These are phyloP conservation scores for Halictus ligatus DNA, from an alignment of 2,888 invertebrate genomes.

Conservation along the genomic window DNA sequence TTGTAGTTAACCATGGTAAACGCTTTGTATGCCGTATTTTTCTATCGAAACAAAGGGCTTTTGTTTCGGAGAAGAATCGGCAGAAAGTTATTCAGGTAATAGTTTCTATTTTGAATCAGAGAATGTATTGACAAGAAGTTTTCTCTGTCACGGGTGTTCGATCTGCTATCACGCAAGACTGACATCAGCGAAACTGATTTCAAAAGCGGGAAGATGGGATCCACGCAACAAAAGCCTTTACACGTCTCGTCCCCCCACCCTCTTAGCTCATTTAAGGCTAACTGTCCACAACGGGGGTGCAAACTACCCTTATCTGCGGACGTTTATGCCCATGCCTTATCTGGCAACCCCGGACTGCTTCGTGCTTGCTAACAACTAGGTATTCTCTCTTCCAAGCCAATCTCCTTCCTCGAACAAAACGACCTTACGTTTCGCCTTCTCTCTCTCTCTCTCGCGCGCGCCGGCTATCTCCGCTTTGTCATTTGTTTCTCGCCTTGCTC, in stretches of 20 bases:
- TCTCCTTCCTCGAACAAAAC: conserved; percentile 70
- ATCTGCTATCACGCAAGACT: conserved; percentile 45
- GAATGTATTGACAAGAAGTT: not conserved
- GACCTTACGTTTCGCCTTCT: conserved; percentile 62
- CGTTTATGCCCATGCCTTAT: conserved; percentile 84
- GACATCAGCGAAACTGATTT: conserved; percentile 69
- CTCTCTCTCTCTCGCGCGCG: conserved; percentile 39
- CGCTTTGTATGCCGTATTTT: too few species aligned
- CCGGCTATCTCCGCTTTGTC: conserved; percentile 37
- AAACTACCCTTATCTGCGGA: conserved; percentile 83
- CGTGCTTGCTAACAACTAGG: conserved; percentile 76
- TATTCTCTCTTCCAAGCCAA: conserved; percentile 71
- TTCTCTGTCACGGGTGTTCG: conserved; percentile 21
- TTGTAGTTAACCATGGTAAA: too few species aligned
- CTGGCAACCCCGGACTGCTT: conserved; percentile 74
- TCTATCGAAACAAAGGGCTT: not conserved
- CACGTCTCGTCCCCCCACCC: conserved; percentile 69
- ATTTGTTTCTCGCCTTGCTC: conserved; percentile 43
- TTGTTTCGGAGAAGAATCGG: not conserved
- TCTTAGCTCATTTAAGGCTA: conserved; percentile 81
- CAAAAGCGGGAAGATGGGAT: conserved; percentile 63
- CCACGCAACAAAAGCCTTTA: conserved; percentile 67
- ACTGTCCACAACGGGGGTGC: conserved; percentile 84
- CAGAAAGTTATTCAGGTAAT: not conserved
- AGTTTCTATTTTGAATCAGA: not conserved